Evolutionary conservation across 1,140 invertebrate species (phyloP).

Genomic region (Dreissena rostriformis): DNA sequence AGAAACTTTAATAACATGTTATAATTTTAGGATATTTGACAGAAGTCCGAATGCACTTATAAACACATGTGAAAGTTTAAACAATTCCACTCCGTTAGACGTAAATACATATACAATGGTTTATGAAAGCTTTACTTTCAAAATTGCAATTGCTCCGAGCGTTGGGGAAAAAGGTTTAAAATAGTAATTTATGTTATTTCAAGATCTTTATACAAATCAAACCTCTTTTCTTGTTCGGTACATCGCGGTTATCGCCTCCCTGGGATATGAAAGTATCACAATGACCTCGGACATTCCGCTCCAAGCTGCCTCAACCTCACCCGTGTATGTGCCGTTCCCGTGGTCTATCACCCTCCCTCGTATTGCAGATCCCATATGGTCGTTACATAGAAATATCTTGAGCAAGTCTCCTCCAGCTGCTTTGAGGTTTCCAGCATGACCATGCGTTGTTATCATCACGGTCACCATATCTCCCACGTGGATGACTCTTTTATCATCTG

Average conservation of each 20-base stretch:
- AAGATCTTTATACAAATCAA: not conserved
- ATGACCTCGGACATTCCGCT: not conserved
- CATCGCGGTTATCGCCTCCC: not conserved
- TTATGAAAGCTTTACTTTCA: not conserved
- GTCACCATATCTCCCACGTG: no score
- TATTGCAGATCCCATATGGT: not conserved
- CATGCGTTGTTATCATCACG: no score
- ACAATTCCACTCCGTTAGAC: not conserved
- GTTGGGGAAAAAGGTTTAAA: not conserved
- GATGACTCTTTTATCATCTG: no score
- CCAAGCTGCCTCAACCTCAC: constrained; percentile 10
- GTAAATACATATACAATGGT: not conserved
- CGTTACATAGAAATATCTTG: not conserved
- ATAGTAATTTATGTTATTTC: not conserved
- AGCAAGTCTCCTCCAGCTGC: not conserved
- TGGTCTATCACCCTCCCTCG: not conserved
- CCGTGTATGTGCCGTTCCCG: constrained; percentile 5
- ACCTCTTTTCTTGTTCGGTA: constrained; percentile 7
- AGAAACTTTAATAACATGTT: not conserved
- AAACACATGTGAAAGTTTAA: not conserved
- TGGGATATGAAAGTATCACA: not conserved
- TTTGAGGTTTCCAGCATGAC: not conserved
- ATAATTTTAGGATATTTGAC: not conserved
- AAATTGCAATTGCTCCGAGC: not conserved
- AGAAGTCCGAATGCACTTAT: not conserved